Evolutionary conservation across 1,140 invertebrate species (phyloP).

Genomic region (Diuraphis noxia): DNA sequence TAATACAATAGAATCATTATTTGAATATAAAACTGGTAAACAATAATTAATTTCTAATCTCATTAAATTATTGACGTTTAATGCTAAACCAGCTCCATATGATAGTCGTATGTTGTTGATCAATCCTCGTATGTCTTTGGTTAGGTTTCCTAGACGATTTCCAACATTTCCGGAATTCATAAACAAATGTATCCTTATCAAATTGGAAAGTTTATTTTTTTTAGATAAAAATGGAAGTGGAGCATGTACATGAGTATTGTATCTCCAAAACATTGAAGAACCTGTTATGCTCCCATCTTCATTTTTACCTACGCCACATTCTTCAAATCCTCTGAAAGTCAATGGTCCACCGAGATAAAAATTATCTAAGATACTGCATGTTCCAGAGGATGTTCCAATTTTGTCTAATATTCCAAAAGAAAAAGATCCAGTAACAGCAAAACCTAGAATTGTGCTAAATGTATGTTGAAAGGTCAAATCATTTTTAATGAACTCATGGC

Average conservation of each 20-base stretch:
- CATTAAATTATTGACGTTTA: conserved; percentile 76
- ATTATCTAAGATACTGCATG: conserved; percentile 73
- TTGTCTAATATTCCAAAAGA: conserved; percentile 71
- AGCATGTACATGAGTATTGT: conserved; percentile 78
- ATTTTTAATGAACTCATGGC: conserved; percentile 82
- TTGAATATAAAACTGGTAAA: conserved; percentile 66
- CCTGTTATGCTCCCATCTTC: conserved; percentile 72
- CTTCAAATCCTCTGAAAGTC: conserved; percentile 79
- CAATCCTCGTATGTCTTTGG: conserved; percentile 61
- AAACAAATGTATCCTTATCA: conserved; percentile 77
- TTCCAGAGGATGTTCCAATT: conserved; percentile 68
- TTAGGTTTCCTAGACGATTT: conserved; percentile 58
- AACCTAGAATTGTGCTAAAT: conserved; percentile 67
- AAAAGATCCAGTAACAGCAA: conserved; percentile 75
- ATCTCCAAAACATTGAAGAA: conserved; percentile 77
- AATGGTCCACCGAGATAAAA: conserved; percentile 88
- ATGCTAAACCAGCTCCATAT: conserved; percentile 74
- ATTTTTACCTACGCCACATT: conserved; percentile 80
- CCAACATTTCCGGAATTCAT: conserved; percentile 79
- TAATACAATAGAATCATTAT: conserved; percentile 64
- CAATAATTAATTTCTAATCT: conserved; percentile 86
- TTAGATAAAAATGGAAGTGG: conserved; percentile 82
- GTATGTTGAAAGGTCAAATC: conserved; percentile 80
- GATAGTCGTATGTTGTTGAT: conserved; percentile 66
- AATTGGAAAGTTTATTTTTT: conserved; percentile 73